Percentiles rank a stretch among this genome's conserved stretches.
Evolutionary conservation across 1,140 invertebrate genomes (phyloP).

Genomic region (Nasonia giraulti): DNA sequence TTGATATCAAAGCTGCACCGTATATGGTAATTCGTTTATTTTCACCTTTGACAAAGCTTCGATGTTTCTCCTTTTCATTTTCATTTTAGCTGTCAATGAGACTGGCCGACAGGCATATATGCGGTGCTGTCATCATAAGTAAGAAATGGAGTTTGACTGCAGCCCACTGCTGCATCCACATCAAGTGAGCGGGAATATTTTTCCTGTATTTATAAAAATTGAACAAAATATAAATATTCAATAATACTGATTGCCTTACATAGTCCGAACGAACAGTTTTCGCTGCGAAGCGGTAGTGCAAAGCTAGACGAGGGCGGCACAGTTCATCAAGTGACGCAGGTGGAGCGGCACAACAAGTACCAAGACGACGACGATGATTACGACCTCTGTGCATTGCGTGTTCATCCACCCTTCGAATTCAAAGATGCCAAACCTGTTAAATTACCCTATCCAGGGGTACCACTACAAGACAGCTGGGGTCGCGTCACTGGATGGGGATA

Average conservation of each 20-base stretch:
- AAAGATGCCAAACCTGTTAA: neutral
- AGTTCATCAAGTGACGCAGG: constrained; percentile 53
- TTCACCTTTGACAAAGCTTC: too few relatives aligned
- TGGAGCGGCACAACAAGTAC: constrained; percentile 61
- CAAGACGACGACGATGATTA: constrained; percentile 72
- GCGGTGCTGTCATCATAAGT: constrained; percentile 73
- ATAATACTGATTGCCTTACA: neutral
- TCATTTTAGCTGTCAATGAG: constrained; percentile 60
- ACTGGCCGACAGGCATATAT: constrained; percentile 62
- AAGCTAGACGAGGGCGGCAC: neutral
- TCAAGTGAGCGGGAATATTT: constrained; percentile 40
- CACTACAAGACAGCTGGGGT: constrained; percentile 27
- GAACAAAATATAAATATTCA: neutral
- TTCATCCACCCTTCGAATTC: neutral
- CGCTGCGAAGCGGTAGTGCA: constrained; percentile 12
- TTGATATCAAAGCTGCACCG: neutral
- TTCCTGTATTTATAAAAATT: neutral
- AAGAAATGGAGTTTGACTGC: constrained; percentile 71
- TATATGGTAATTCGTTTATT: constrained; percentile 12
- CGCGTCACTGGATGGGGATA: constrained; percentile 50
- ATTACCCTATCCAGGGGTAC: neutral
- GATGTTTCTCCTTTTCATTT: neutral
- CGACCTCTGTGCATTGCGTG: constrained; percentile 50
- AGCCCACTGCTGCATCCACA: constrained; percentile 70
- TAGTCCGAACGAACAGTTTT: neutral